A percentile compares a stretch with the other conserved stretches of the same genome.
Conservation (phyloP, 2,888 invertebrate species). For the Amitus sp. region DNA sequence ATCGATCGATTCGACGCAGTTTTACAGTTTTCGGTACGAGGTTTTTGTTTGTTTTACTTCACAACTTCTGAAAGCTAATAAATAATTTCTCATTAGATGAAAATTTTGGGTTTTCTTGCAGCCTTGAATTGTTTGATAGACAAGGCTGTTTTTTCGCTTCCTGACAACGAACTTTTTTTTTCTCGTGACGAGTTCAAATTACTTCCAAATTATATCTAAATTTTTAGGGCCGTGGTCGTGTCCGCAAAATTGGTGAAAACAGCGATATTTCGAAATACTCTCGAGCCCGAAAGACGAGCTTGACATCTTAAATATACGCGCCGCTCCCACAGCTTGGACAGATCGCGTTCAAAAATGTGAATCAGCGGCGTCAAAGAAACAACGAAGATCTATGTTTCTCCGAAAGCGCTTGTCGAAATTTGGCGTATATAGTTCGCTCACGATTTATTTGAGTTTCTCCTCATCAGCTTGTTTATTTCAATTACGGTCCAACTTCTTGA, state of each 20-base stretch:
- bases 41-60: no score
- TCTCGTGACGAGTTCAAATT: no score
- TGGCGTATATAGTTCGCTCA: neutral
- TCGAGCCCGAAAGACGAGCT: neutral
- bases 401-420: neutral
- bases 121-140: no score
- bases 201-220: neutral
- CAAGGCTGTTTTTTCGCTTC: no score
- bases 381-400: neutral
- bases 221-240: neutral
- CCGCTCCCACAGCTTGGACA: no score
- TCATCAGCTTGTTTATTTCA: neutral
- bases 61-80: neutral
- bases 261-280: neutral
- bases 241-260: neutral
- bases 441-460: neutral
- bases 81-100: neutral
- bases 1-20: no score
- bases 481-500: no score
- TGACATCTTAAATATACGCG: no score
- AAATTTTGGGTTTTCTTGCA: no score
- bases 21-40: no score
- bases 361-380: neutral
- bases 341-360: no score
- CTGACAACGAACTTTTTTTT: no score